Base-by-base conservation (phyloP, 2,797 vertebrate species). In the Rachycentron canadum region DNA sequence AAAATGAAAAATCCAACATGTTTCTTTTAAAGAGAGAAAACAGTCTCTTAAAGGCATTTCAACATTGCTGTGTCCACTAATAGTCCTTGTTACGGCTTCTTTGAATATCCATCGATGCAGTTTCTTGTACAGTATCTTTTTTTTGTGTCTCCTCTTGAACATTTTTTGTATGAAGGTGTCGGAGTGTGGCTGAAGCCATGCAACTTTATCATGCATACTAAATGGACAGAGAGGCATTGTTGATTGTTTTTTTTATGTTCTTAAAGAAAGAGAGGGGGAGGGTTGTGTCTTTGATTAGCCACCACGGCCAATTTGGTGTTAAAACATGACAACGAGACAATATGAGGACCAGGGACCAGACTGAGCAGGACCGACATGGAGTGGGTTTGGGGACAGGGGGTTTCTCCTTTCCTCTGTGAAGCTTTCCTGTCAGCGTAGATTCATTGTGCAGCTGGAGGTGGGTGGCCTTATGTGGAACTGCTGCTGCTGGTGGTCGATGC, bases 401-500 rank as follows among this genome's bases (percentile, higher is more conserved):
- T 26, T 58, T 78, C 55, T 81, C 62, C 76, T 68, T 73, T 85
- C 57, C 66, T 82, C 61, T 69, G 30, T 38, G 32, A 57, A 67
- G 66, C 36, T 25, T 66, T 89, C 76, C 53, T 79, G 36, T 77
- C 83, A 68, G 69, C 32, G 2, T 76, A 60, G 73, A 57, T 83
- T 57, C 67, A 65, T 40, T 52, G 69, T 7, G 2, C 82, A 79
- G 69, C 67, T 76, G 59, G 71, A 53, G 69, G 34, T 36, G 43
- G 45, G 14, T 11, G 86, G 78, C 60, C 78, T 94, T 83, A 95
- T 7, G 89, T 88, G 41, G 95, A 95, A 77, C 93, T 94, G 86
- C 91, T 90, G 79, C 94, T 94, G 88, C 92, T 94, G 90, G 81
- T 93, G 64, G 91, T 93, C 41, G 94, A 94, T 52, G 82, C 93